Base-by-base conservation (phyloP, 2,888 invertebrate species). In the Phortica okadai region DNA sequence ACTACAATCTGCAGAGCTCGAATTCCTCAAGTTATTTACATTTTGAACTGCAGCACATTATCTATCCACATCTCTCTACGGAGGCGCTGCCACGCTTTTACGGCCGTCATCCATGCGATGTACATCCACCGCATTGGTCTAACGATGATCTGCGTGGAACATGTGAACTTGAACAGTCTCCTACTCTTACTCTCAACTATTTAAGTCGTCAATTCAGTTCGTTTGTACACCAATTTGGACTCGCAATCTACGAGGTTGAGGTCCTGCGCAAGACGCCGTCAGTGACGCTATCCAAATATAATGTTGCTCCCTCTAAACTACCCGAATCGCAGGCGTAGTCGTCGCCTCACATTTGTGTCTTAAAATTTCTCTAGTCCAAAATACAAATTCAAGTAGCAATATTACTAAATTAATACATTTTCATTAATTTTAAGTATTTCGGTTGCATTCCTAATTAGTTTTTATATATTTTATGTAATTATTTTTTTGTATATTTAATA, bases 41-140 rank as follows among this genome's bases (percentile, higher is more conserved):
- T 91, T 94, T 94, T 78, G 90, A 92, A 44, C 91, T 93, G 79
- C 91, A 94, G 2, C 92, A 92, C 74, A 92, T 93, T 0, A 95
- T 95, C 91, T 96, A 94, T 92, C 96, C 96, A 0, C 96, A 97
- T 90, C 91, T 96, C 77, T 95, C 95, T 64, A 93, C 93, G 0
- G 96, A 97, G 91, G 95, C 95, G 1, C 92, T 95, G 75, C 95
- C 96, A 0, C 92, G 93, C 67, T 92, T 94, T 59, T 92, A 93
- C 25, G 89, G 89, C 1, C 88, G 92, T 1, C 91, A 92, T 88
- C 90, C 89, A 0, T 90, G 89, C 78, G 88, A 92, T 76, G 85
- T 91, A 76, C 88, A 91, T 79, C 89, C 90, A 0, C 87, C 90
- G 1, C 84, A 88, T 42, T 86, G 86, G 89, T 79, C 82, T 3